Evolutionary conservation across 2,113 vertebrate species (phyloP).

Genomic region (Macrotus californicus): DNA sequence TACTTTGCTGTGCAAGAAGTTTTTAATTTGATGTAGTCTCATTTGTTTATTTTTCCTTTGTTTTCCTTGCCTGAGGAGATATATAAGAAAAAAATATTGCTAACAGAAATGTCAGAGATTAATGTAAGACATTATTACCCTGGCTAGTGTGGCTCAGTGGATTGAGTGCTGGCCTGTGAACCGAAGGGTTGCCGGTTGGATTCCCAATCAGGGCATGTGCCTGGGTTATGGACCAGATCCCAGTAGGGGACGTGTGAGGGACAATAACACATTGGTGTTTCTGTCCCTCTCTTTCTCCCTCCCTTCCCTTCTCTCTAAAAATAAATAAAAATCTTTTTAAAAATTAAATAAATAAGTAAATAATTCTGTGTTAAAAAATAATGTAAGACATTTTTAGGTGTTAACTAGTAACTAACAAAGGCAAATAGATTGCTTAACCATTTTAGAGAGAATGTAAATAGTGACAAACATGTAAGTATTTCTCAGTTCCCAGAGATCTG

Average conservation of each 20-base stretch:
- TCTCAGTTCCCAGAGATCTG: background rate
- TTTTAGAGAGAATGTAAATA: background rate
- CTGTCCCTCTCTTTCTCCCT: too few species aligned
- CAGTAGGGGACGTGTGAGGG: too few species aligned
- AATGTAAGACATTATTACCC: background rate
- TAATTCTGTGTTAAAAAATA: background rate
- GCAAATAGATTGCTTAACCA: background rate
- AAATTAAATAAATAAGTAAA: too few species aligned
- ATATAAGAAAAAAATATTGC: background rate
- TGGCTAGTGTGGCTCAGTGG: too few species aligned
- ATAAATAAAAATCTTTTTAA: too few species aligned
- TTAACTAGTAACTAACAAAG: background rate
- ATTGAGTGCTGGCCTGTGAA: too few species aligned
- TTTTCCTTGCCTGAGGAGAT: background rate
- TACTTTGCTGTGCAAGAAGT: background rate
- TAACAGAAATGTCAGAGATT: background rate
- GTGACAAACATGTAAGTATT: background rate
- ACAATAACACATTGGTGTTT: too few species aligned
- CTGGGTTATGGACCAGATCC: too few species aligned
- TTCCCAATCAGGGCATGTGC: too few species aligned
- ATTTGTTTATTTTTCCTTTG: background rate
- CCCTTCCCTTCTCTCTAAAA: too few species aligned
- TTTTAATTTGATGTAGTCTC: background rate
- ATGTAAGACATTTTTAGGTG: background rate
- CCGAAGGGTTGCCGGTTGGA: too few species aligned